Evolutionary conservation across 2,113 vertebrate species (phyloP), one percentile per base, ranked within the genome.

Genomic region (Serilophus lunatus): DNA sequence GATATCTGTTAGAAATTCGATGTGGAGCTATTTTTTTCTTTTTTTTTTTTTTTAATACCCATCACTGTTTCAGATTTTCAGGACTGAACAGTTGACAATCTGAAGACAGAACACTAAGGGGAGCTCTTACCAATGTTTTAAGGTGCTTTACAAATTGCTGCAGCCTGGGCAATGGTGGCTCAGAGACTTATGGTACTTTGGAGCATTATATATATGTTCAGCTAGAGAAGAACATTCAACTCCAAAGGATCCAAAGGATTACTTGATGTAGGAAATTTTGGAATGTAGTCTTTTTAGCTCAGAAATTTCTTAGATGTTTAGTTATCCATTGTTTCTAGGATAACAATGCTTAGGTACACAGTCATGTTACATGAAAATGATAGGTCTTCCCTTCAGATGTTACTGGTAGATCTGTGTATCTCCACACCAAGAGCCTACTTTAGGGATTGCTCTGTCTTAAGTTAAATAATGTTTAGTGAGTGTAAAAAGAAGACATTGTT

Each of bases 71-170:
- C n/a, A 70, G 18, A n/a, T 72, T 57, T 80, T 71, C 51, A 36
- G 47, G 25, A 64, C 50, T 38, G 45, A 80, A 44, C 36, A n/a
- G 18, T 25, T 63, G 54, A 66, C 38, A 81, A 4, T 88, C 71
- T 83, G 56, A 81, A 65, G 12, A 19, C 49, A 49, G 38, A 82
- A 96, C 97, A 96, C 83, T 57, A 97, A 97, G 94, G 65, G 97
- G 97, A 87, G 96, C 96, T 96, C 97, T 96, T 77, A 68, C 5
- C 96, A 90, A 64, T 63, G 72, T 83, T 90, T 91, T 94, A 60
- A 90, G 56, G 51, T 77, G 24, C 47, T 77, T 38, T 40, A 44
- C 92, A 82, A 85, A 56, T 18, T 29, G 12, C 66, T 70, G 35
- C 66, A 45, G 25, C 8, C 0, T 50, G 45, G 17, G 23, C n/a